A percentile compares a stretch with the other conserved stretches of the same genome.
These are phyloP conservation scores for Cetonia aurata DNA, from an alignment of 2,888 invertebrate species.

Conservation along the genomic window DNA sequence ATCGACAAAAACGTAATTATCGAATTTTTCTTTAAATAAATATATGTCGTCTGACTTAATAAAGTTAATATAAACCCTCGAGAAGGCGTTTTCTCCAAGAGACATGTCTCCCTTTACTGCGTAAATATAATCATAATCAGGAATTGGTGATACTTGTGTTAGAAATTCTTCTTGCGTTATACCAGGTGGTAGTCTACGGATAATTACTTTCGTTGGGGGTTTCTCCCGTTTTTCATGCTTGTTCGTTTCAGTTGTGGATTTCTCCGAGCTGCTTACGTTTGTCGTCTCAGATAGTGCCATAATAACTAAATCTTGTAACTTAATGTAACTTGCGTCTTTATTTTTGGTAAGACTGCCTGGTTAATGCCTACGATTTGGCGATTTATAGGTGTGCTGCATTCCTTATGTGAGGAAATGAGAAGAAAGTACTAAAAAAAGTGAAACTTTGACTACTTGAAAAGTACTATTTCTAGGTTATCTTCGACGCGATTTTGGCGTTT, in stretches of 20 bases:
- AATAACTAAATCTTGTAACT: no score
- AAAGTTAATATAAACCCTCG: constrained; percentile 93
- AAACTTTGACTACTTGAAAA: no score
- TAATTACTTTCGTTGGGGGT: constrained; percentile 80
- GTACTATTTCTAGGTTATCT: no score
- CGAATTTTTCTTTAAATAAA: constrained; percentile 93
- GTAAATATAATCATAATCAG: constrained; percentile 90
- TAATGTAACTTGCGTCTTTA: no score
- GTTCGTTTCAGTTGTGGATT: constrained; percentile 35
- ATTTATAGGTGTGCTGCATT: no score
- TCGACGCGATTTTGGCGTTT: no score
- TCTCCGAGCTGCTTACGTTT: constrained; percentile 35
- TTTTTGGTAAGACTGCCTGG: no score
- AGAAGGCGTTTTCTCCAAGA: constrained; percentile 80
- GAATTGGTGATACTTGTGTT: constrained; percentile 92
- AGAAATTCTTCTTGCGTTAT: constrained; percentile 92
- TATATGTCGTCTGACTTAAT: constrained; percentile 86
- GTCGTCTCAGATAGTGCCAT: constrained; percentile 48
- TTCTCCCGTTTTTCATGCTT: constrained; percentile 72
- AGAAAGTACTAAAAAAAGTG: no score
- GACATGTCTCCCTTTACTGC: constrained; percentile 89
- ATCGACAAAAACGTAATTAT: constrained; percentile 96
- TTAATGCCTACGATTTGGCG: no score
- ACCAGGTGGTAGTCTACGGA: constrained; percentile 90
- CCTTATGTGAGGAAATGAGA: no score